Percentiles rank a stretch among this genome's conserved stretches.
Conservation (phyloP, 2,113 vertebrate species). For the Barnardius zonarius region DNA sequence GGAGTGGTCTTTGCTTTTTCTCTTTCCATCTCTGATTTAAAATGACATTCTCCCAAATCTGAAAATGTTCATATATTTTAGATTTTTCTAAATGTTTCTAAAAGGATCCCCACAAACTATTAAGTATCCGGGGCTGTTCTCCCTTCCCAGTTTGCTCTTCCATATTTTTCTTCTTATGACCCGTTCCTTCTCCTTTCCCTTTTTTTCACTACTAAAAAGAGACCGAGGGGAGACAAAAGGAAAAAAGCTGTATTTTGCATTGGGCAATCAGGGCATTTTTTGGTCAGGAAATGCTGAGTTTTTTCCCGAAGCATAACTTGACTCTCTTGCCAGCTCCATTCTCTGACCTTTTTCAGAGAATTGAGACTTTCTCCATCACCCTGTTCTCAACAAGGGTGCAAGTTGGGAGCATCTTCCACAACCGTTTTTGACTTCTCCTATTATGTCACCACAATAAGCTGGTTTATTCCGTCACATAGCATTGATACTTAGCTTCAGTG, state of each 20-base stretch:
- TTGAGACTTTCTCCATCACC: neutral
- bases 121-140: neutral
- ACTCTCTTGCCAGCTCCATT: neutral
- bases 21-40: neutral
- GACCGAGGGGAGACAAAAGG: neutral
- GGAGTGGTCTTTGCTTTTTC: neutral
- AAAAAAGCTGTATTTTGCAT: neutral
- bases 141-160: neutral
- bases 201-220: neutral
- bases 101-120: neutral
- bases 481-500: neutral
- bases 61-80: neutral
- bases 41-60: neutral
- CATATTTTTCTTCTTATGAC: neutral
- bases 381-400: neutral
- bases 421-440: neutral
- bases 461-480: neutral
- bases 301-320: neutral
- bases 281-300: neutral
- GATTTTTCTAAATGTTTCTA: neutral
- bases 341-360: neutral
- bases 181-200: neutral
- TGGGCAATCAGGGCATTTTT: neutral
- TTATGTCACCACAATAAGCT: neutral
- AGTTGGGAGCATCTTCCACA: neutral